Percentiles rank a stretch among this genome's conserved stretches.
Evolutionary conservation across 1,140 invertebrate species (phyloP).

Genomic region (Eupristina koningsbergeri): DNA sequence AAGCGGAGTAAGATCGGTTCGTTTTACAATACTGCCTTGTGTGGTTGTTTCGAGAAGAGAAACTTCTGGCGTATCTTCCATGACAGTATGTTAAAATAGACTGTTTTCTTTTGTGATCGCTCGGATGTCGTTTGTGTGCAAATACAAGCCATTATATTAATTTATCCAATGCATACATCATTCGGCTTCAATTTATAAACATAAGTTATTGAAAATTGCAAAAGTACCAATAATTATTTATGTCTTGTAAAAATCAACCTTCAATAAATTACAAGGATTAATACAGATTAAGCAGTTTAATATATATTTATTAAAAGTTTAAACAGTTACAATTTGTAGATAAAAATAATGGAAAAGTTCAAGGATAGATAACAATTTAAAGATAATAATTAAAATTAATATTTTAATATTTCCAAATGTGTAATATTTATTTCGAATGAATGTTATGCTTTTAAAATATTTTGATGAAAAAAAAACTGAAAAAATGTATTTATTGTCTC

Average conservation of each 20-base stretch:
- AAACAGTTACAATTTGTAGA: not conserved
- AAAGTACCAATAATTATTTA: not conserved
- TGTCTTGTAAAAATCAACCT: not conserved
- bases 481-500: too few species aligned
- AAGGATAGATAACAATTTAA: too few species aligned
- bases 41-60: not conserved
- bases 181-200: too few species aligned
- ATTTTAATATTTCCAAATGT: too few species aligned
- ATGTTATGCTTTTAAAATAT: not conserved
- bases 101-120: not conserved
- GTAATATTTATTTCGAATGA: too few species aligned
- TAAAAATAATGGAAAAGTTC: not conserved
- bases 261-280: not conserved
- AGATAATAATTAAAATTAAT: too few species aligned
- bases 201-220: too few species aligned
- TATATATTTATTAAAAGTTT: not conserved
- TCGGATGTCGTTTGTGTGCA: not conserved
- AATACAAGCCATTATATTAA: not conserved
- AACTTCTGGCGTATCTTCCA: conserved; percentile 17
- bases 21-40: not conserved
- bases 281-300: not conserved
- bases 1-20: too few species aligned
- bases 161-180: too few species aligned
- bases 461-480: too few species aligned
- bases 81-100: conserved; percentile 43